A percentile compares a stretch with the other conserved stretches of the same genome.
phyloP scores from a whole-genome alignment of 2,113 vertebrate species.

The Microtus oregoni region DNA sequence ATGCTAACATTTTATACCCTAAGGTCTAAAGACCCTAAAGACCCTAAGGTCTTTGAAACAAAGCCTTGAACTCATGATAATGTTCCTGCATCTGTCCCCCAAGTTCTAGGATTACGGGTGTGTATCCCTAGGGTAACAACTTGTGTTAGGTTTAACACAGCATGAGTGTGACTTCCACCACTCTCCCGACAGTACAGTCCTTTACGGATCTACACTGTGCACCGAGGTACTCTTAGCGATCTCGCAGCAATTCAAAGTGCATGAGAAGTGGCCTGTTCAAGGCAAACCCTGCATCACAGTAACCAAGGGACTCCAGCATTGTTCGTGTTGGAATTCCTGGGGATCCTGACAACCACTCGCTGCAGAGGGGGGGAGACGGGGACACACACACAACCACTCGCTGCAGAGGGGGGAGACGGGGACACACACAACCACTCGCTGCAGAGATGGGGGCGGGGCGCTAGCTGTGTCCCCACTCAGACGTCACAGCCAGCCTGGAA shows the following conservation, averaged over 20 bases:
- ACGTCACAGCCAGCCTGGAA: background rate
- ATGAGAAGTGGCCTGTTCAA: too few relatives aligned
- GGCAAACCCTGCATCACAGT: background rate
- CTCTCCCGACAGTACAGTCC: background rate
- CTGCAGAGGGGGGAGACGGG: background rate
- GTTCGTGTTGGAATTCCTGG: background rate
- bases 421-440: too few relatives aligned
- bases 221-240: background rate
- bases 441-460: rapidly evolving
- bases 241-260: background rate
- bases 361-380: too few relatives aligned
- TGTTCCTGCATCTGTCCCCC: background rate
- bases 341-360: background rate
- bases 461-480: background rate
- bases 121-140: background rate
- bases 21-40: too few relatives aligned
- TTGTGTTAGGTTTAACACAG: background rate
- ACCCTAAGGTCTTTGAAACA: background rate
- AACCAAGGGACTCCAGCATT: background rate
- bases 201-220: too few relatives aligned
- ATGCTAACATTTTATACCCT: too few relatives aligned
- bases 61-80: background rate
- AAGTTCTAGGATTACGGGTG: background rate
- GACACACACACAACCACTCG: too few relatives aligned
- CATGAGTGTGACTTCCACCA: background rate